Evolutionary conservation across 2,113 vertebrate species (phyloP).

Genomic region (Tyto alba): DNA sequence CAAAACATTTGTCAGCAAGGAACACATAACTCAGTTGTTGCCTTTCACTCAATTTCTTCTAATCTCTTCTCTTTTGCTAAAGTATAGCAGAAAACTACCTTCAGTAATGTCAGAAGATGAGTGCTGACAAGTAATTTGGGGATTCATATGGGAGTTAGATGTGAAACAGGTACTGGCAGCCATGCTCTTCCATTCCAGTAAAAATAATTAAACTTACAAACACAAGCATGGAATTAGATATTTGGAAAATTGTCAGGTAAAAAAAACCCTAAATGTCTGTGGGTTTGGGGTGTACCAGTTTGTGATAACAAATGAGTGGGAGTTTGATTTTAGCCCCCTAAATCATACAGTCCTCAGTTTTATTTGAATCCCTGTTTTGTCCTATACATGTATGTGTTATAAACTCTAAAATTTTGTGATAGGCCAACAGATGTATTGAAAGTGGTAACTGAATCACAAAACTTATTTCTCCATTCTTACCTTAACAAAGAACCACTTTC

Average conservation of each 20-base stretch:
- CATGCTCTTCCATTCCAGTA: not conserved
- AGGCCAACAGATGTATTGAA: not conserved
- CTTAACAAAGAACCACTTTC: not conserved
- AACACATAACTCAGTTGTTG: not conserved
- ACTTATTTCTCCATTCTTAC: not conserved
- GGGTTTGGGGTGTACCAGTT: not conserved
- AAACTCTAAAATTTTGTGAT: not conserved
- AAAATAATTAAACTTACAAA: not conserved
- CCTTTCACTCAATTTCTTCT: not conserved
- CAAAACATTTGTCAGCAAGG: not conserved
- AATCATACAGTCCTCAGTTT: not conserved
- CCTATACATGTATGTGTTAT: not conserved
- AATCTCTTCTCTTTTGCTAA: not conserved
- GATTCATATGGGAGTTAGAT: not conserved
- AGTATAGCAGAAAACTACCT: not conserved
- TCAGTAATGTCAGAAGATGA: not conserved
- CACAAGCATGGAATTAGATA: not conserved
- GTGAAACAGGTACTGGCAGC: not conserved
- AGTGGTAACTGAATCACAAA: not conserved
- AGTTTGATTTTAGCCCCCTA: not conserved
- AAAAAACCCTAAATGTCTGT: not conserved
- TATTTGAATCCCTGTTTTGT: not conserved
- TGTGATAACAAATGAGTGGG: not conserved
- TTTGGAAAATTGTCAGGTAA: not conserved
- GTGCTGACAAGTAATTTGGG: not conserved